phyloP scores from a whole-genome alignment of 2,113 vertebrate species.

The Periophthalmodon schlosseri region DNA sequence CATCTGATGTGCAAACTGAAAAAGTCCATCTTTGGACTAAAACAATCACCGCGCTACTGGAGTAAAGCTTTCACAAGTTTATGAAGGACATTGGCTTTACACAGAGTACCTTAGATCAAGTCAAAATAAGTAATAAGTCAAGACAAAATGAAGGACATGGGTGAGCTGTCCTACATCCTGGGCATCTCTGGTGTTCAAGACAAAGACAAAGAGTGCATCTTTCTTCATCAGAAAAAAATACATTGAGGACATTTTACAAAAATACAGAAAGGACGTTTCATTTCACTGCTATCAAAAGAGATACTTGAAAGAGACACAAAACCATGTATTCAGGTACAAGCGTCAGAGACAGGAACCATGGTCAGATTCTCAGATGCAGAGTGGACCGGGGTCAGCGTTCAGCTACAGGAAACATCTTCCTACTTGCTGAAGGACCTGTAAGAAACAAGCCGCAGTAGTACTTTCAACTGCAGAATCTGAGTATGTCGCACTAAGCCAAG shows the following conservation, averaged over 20 bases:
- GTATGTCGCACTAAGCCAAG: slow-evolving; percentile 10
- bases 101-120: background rate
- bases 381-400: slow-evolving; percentile 10
- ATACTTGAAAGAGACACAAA: no score
- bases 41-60: slow-evolving; percentile 12
- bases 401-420: background rate
- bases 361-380: slow-evolving; percentile 10
- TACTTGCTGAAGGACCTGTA: background rate
- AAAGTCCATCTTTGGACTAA: slow-evolving; percentile 30
- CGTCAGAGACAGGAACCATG: slow-evolving; percentile 1
- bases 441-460: background rate
- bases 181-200: no score
- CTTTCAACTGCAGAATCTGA: background rate
- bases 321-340: slow-evolving; percentile 9
- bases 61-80: slow-evolving; percentile 14
- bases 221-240: no score
- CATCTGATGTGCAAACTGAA: slow-evolving; percentile 23
- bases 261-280: no score
- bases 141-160: no score
- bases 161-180: no score
- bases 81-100: background rate
- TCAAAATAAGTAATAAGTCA: no score
- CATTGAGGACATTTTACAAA: no score
- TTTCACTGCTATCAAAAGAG: no score
- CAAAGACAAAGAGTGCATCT: no score